These are phyloP conservation scores for Ranitomeya variabilis DNA, from an alignment of 2,113 vertebrate genomes.

Conservation along the genomic window DNA sequence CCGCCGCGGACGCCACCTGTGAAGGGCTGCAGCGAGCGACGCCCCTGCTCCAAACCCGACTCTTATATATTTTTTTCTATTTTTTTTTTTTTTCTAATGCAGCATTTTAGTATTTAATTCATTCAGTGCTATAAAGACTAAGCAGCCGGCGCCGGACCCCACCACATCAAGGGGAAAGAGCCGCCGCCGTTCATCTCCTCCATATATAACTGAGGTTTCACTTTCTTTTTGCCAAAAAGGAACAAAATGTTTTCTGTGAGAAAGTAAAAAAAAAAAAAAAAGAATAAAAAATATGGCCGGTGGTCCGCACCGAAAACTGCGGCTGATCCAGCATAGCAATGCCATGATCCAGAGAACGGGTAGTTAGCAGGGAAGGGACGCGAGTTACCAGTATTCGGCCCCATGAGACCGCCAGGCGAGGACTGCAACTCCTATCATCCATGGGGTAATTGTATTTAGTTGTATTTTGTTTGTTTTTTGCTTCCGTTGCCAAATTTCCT, in stretches of 20 bases:
- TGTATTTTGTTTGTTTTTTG: not conserved
- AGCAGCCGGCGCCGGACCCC: not conserved
- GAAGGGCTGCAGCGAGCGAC: slow-evolving; percentile 19
- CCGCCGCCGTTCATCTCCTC: not conserved
- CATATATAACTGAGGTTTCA: not conserved
- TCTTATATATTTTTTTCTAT: slow-evolving; percentile 55
- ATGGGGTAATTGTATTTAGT: not conserved
- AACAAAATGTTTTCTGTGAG: not conserved
- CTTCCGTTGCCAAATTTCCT: not conserved
- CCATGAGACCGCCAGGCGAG: not conserved
- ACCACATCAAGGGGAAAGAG: not conserved
- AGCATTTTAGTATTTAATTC: slow-evolving; percentile 52
- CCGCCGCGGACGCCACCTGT: not conserved
- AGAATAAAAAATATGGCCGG: not conserved
- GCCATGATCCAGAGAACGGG: not conserved
- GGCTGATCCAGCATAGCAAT: no score
- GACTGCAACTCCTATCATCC: not conserved
- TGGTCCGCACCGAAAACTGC: not conserved
- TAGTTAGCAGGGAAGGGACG: not conserved
- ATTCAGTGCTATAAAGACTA: slow-evolving; percentile 11
- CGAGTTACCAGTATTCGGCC: not conserved
- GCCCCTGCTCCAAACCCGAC: slow-evolving; percentile 51
- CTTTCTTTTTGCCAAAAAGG: slow-evolving; percentile 21
- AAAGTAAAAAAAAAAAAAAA: not conserved
- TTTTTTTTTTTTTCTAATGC: slow-evolving; percentile 52